A percentile compares a stretch with the other conserved stretches of the same genome.
Conservation (phyloP, 2,888 invertebrate genomes). For the Lasioglossum lativentre region DNA sequence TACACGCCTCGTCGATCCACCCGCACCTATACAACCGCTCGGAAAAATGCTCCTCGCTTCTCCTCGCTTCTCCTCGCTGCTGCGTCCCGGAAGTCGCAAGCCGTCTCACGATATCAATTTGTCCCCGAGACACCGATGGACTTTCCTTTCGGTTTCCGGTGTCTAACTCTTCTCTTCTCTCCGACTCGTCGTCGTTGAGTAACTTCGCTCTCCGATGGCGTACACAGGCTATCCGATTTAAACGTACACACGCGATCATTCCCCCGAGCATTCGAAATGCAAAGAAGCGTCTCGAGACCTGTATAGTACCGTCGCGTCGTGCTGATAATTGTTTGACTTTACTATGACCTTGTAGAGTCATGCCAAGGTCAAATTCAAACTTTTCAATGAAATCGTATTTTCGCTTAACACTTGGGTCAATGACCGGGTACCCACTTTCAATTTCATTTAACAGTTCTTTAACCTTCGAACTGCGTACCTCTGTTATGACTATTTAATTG, state of each 20-base stretch:
- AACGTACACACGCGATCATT: not conserved
- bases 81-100: not conserved
- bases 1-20: constrained; percentile 32
- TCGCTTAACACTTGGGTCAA: not conserved
- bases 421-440: too few species aligned
- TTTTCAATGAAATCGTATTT: not conserved
- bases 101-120: constrained; percentile 3
- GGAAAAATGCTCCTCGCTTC: constrained; percentile 9
- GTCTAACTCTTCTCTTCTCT: not conserved
- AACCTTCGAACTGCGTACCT: too few species aligned
- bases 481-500: not conserved
- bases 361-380: not conserved
- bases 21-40: not conserved
- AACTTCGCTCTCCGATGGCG: not conserved
- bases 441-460: too few species aligned
- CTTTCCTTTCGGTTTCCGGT: constrained; percentile 5
- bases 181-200: not conserved
- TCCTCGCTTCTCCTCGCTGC: not conserved
- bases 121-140: constrained; percentile 1
- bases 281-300: not conserved
- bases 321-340: not conserved
- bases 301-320: not conserved
- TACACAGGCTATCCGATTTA: not conserved
- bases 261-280: not conserved
- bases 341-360: not conserved